A percentile compares a stretch with the other conserved stretches of the same genome.
These are phyloP conservation scores for Steinernema scapterisci DNA, from an alignment of 2,888 invertebrate genomes.

Conservation along the genomic window DNA sequence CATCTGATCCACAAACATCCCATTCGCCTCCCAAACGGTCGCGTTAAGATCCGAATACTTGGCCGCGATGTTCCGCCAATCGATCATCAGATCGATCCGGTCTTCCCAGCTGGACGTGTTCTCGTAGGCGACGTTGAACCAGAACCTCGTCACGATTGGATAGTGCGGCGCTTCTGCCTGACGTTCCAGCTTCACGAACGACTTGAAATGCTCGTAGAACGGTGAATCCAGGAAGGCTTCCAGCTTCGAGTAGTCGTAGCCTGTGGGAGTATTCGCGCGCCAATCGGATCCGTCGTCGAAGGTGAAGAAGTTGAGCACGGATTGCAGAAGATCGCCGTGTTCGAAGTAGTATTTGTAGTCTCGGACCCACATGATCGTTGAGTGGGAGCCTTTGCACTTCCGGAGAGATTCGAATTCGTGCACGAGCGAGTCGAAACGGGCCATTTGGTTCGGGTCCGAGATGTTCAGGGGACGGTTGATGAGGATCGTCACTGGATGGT, in stretches of 20 bases:
- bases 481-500: conserved; percentile 64
- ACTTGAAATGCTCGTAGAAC: conserved; percentile 62
- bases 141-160: conserved; percentile 43
- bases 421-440: conserved; percentile 56
- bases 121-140: conserved; percentile 61
- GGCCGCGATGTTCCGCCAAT: conserved; percentile 59
- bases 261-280: conserved; percentile 34
- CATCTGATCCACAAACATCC: conserved; percentile 66
- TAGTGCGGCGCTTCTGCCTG: not conserved
- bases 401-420: conserved; percentile 59
- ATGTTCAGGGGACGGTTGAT: conserved; percentile 58
- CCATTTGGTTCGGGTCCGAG: conserved; percentile 47
- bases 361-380: conserved; percentile 63
- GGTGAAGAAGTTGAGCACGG: conserved; percentile 31
- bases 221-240: conserved; percentile 58
- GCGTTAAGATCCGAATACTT: conserved; percentile 57
- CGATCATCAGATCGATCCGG: conserved; percentile 61
- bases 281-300: conserved; percentile 20
- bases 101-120: conserved; percentile 62
- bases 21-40: conserved; percentile 63
- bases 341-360: conserved; percentile 57
- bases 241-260: conserved; percentile 45
- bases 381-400: conserved; percentile 53
- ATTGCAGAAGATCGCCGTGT: conserved; percentile 41
- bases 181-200: conserved; percentile 47